Conservation (phyloP, 2,113 vertebrate genomes). For the Scartelaos histophorus region DNA sequence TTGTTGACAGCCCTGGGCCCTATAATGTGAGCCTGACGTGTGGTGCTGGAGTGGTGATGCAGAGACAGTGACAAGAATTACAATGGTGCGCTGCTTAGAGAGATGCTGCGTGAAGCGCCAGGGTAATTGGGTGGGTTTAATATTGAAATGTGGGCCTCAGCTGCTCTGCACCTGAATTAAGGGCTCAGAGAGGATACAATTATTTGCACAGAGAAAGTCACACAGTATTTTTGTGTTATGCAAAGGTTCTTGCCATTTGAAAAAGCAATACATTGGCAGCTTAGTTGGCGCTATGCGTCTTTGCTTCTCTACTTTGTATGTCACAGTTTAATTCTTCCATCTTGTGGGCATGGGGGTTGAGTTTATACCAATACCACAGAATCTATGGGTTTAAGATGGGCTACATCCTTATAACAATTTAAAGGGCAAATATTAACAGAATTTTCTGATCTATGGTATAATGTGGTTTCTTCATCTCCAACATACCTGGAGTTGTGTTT, state of each 20-base stretch:
- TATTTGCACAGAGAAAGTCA: background rate
- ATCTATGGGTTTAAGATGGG: too few species aligned
- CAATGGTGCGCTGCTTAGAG: slow-evolving; percentile 21
- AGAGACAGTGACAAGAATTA: slow-evolving; percentile 35
- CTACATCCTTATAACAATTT: too few species aligned
- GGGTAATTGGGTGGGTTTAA: slow-evolving; percentile 35
- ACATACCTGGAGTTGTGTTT: too few species aligned
- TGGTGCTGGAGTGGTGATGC: slow-evolving; percentile 19
- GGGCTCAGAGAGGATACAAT: slow-evolving; percentile 13
- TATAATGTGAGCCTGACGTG: slow-evolving; percentile 15
- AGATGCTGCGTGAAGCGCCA: slow-evolving; percentile 17
- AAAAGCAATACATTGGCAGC: background rate
- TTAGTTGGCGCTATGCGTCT: background rate
- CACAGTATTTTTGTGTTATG: background rate
- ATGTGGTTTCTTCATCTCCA: too few species aligned
- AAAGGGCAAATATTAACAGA: too few species aligned
- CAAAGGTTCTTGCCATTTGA: background rate
- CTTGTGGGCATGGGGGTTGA: background rate
- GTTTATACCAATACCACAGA: too few species aligned
- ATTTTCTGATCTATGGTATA: too few species aligned
- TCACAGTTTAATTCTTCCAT: background rate
- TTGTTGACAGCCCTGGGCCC: slow-evolving; percentile 7
- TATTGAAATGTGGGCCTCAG: slow-evolving; percentile 21
- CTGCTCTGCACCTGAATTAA: slow-evolving; percentile 4
- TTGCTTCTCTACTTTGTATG: background rate